These are phyloP conservation scores for Zaprionus lineosus DNA, from an alignment of 2,888 invertebrate genomes.

Conservation along the genomic window DNA sequence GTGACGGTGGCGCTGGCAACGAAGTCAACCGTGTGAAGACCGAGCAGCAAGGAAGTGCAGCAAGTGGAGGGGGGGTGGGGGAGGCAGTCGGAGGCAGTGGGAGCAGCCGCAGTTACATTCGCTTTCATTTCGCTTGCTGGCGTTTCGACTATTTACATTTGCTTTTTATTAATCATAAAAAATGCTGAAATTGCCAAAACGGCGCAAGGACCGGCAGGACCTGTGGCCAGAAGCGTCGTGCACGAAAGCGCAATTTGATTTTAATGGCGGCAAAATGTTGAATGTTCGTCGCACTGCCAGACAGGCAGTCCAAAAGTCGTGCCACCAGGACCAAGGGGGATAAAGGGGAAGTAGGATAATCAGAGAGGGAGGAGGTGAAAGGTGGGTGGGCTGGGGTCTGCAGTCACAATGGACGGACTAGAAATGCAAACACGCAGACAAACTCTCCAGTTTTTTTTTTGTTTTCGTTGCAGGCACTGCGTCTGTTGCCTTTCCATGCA, in stretches of 20 bases:
- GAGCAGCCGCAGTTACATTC: conserved; percentile 27
- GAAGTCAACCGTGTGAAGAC: conserved; percentile 69
- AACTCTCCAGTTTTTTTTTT: conserved; percentile 23
- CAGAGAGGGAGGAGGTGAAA: too few species aligned
- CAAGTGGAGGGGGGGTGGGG: neutral
- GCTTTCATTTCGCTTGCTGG: conserved; percentile 47
- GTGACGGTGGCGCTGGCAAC: too few species aligned
- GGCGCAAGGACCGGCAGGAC: conserved; percentile 3
- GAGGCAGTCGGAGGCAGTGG: neutral
- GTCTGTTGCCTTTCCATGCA: conserved; percentile 52
- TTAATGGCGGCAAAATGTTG: conserved; percentile 77
- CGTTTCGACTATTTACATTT: conserved; percentile 70
- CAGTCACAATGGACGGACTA: conserved; percentile 10
- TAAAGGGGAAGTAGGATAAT: too few species aligned
- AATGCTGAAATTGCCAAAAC: conserved; percentile 67
- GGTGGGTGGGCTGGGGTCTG: too few species aligned
- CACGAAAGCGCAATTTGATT: conserved; percentile 78
- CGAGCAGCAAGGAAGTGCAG: conserved; percentile 48
- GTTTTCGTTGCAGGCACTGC: conserved; percentile 1
- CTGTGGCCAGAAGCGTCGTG: conserved; percentile 33
- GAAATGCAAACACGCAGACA: conserved; percentile 36
- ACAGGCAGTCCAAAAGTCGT: too few species aligned
- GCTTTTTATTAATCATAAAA: conserved; percentile 76
- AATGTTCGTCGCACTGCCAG: conserved; percentile 56
- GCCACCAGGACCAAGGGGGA: too few species aligned